phyloP scores from a whole-genome alignment of 2,113 vertebrate species.

The Elephas maximus region DNA sequence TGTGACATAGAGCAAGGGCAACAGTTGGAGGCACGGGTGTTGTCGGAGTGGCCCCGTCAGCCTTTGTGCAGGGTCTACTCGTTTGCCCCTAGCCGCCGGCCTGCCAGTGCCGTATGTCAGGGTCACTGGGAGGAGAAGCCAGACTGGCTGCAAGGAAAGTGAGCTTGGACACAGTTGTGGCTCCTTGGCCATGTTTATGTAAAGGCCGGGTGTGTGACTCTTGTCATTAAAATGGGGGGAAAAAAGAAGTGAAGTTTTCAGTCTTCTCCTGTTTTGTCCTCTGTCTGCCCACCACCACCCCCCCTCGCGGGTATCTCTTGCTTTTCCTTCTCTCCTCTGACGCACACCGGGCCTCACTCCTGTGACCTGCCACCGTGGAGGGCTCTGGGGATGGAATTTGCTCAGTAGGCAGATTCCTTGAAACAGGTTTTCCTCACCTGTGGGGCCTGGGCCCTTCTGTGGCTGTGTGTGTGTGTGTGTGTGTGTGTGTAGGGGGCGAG shows the following conservation, averaged over 20 bases:
- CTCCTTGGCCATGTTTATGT: slow-evolving; percentile 81
- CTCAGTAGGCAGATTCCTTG: slow-evolving; percentile 86
- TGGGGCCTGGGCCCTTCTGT: slow-evolving; percentile 52
- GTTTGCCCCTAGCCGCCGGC: slow-evolving; percentile 6
- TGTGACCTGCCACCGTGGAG: slow-evolving; percentile 27
- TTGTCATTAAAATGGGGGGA: slow-evolving; percentile 75
- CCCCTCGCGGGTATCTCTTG: slow-evolving; percentile 46
- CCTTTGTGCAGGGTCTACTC: slow-evolving; percentile 46
- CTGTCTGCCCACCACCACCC: slow-evolving; percentile 1
- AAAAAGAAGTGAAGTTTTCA: slow-evolving; percentile 72
- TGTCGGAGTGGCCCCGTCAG: background rate
- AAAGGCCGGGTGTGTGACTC: slow-evolving; percentile 79
- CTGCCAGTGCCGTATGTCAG: slow-evolving; percentile 22
- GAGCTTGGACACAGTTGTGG: slow-evolving; percentile 66
- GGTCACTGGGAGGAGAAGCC: slow-evolving; percentile 75
- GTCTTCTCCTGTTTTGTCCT: slow-evolving; percentile 51
- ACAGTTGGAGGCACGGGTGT: slow-evolving; percentile 33
- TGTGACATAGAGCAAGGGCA: slow-evolving; percentile 45
- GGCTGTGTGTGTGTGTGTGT: background rate
- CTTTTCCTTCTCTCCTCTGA: slow-evolving; percentile 64
- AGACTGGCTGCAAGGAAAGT: slow-evolving; percentile 70
- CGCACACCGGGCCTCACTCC: slow-evolving; percentile 60
- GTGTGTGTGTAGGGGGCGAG: too few species aligned
- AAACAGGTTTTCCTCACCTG: slow-evolving; percentile 81
- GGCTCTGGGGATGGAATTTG: slow-evolving; percentile 85